These are phyloP conservation scores for Pseudonaja textilis DNA, from an alignment of 2,113 vertebrate genomes.

Conservation along the genomic window DNA sequence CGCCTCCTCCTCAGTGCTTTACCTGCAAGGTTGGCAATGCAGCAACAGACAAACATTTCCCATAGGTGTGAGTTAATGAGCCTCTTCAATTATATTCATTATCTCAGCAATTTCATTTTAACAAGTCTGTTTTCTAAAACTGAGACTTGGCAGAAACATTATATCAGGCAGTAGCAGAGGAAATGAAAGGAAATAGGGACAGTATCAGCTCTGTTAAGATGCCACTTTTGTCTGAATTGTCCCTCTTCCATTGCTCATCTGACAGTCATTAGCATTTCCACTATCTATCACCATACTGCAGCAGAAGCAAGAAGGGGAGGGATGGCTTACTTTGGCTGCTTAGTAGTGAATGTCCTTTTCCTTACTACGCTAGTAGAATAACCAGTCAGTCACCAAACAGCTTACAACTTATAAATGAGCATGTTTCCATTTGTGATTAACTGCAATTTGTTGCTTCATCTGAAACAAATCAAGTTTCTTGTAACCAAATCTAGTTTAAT, in stretches of 20 bases:
- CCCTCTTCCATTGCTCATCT: neutral
- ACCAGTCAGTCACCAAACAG: neutral
- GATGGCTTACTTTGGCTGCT: neutral
- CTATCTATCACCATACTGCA: neutral
- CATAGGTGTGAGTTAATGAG: slow-evolving; percentile 78
- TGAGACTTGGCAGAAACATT: neutral
- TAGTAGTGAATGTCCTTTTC: neutral
- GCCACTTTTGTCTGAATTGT: neutral
- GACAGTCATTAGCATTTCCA: neutral
- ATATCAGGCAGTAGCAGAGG: neutral
- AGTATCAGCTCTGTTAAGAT: neutral
- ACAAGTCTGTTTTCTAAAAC: slow-evolving; percentile 35
- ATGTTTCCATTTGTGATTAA: neutral
- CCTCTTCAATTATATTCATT: slow-evolving; percentile 76
- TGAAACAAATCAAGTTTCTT: neutral
- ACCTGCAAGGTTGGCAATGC: slow-evolving; percentile 68
- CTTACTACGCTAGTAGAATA: neutral
- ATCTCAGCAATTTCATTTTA: slow-evolving; percentile 69
- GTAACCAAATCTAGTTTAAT: neutral
- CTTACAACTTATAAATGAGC: neutral
- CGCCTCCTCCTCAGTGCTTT: slow-evolving; percentile 33
- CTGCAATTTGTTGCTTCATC: neutral
- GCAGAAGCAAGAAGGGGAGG: neutral
- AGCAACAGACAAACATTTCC: slow-evolving; percentile 72
- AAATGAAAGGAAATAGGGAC: neutral